Percentiles rank a stretch among this genome's conserved stretches.
Conservation (phyloP, 2,888 invertebrate species). For the Trachelus tabidus region DNA sequence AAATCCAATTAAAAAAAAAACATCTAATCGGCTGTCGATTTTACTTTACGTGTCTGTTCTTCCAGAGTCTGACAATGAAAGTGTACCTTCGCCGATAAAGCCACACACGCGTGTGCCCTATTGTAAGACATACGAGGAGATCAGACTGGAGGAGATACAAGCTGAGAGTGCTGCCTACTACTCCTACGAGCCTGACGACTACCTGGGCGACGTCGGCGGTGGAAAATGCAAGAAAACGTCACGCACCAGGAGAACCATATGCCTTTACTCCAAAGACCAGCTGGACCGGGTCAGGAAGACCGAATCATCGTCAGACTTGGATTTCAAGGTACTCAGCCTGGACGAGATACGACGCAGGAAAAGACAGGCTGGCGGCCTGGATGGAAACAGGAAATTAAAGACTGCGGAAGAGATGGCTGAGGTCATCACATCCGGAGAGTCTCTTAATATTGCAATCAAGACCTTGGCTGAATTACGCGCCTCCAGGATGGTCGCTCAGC, state of each 20-base stretch:
- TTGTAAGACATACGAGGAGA: slow-evolving; percentile 76
- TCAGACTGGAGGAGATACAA: slow-evolving; percentile 76
- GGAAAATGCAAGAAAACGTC: slow-evolving; percentile 8
- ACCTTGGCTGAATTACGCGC: slow-evolving; percentile 65
- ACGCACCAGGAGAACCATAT: slow-evolving; percentile 10
- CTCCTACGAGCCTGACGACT: slow-evolving; percentile 69
- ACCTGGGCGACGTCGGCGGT: slow-evolving; percentile 17
- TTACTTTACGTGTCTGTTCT: slow-evolving; percentile 65
- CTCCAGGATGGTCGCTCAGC: slow-evolving; percentile 8
- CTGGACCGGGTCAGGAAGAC: background rate
- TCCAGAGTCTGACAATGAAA: slow-evolving; percentile 85
- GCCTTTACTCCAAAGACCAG: slow-evolving; percentile 8
- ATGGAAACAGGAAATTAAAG: slow-evolving; percentile 15
- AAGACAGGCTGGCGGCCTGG: slow-evolving; percentile 3
- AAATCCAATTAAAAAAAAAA: slow-evolving; percentile 6
- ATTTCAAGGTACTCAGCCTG: slow-evolving; percentile 69
- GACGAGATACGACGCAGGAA: slow-evolving; percentile 66
- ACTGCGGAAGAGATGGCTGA: slow-evolving; percentile 2
- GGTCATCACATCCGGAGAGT: slow-evolving; percentile 16
- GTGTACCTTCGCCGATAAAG: slow-evolving; percentile 73
- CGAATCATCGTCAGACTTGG: slow-evolving; percentile 32
- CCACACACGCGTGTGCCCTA: slow-evolving; percentile 66
- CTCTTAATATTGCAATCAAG: slow-evolving; percentile 52
- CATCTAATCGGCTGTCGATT: slow-evolving; percentile 29
- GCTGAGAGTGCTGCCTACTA: slow-evolving; percentile 80